phyloP scores from a whole-genome alignment of 2,113 vertebrate genomes.

The Spea bombifrons region DNA sequence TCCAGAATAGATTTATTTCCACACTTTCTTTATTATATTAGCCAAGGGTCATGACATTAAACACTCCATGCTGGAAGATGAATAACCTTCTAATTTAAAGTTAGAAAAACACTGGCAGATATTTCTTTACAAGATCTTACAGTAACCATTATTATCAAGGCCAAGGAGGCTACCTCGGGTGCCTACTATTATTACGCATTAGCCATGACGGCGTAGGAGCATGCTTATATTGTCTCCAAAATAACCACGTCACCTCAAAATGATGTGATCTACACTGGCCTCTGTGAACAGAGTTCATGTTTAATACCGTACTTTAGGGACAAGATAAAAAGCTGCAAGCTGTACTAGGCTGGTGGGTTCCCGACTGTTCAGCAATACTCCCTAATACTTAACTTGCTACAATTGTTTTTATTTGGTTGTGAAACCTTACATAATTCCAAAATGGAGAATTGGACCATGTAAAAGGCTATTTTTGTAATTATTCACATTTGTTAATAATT shows the following conservation, averaged over 20 bases:
- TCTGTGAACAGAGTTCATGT: neutral
- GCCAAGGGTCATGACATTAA: conserved; percentile 25
- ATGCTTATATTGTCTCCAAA: too few species aligned
- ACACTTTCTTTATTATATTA: neutral
- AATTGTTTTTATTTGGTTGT: too few species aligned
- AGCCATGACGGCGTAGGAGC: neutral
- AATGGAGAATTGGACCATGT: too few species aligned
- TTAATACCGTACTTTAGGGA: too few species aligned
- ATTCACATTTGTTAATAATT: too few species aligned
- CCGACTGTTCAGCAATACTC: too few species aligned
- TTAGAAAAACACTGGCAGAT: neutral
- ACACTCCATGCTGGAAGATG: conserved; percentile 1
- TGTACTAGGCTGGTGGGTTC: too few species aligned
- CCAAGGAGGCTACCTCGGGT: too few species aligned
- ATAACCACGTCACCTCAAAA: neutral
- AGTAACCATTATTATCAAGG: neutral
- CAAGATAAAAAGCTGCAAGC: too few species aligned
- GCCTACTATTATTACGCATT: neutral
- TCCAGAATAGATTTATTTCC: conserved; percentile 16
- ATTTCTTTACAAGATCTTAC: neutral
- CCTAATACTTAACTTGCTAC: too few species aligned
- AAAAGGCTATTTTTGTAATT: too few species aligned
- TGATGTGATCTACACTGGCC: neutral
- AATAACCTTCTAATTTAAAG: conserved; percentile 20
- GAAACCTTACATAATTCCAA: too few species aligned